Percentiles rank a stretch among this genome's conserved stretches.
Conservation (phyloP, 2,888 invertebrate species). For the Pseudeuparius sepicola region DNA sequence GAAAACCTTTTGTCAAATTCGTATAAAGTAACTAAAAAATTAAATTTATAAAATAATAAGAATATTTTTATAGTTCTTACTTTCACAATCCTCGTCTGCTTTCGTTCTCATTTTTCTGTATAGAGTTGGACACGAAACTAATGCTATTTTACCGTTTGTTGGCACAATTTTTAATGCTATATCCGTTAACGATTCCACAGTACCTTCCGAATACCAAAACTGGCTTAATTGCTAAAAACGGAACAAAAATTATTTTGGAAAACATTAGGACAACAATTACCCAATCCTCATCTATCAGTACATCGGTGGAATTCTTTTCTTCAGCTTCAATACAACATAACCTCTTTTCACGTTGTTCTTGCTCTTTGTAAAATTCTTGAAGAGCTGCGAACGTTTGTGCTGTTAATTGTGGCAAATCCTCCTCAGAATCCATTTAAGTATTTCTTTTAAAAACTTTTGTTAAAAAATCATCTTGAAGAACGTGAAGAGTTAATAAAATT, state of each 20-base stretch:
- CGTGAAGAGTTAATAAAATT: too few species aligned
- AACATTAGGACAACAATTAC: too few species aligned
- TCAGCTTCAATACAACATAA: conserved; percentile 30
- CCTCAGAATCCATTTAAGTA: too few species aligned
- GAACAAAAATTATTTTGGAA: background rate
- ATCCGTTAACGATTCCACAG: conserved; percentile 60
- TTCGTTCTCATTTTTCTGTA: conserved; percentile 56
- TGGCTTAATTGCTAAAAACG: conserved; percentile 82
- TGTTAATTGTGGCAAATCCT: conserved; percentile 56
- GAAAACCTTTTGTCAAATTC: conserved; percentile 83
- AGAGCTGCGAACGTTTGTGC: conserved; percentile 63
- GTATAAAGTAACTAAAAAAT: conserved; percentile 34
- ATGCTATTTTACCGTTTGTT: conserved; percentile 56
- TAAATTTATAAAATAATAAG: background rate
- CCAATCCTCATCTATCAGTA: conserved; percentile 72
- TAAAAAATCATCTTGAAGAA: too few species aligned
- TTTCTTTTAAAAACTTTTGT: too few species aligned
- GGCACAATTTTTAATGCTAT: conserved; percentile 50
- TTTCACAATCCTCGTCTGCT: conserved; percentile 28
- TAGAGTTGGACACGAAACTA: conserved; percentile 82
- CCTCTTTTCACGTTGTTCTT: conserved; percentile 50
- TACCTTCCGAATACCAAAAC: conserved; percentile 89
- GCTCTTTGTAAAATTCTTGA: conserved; percentile 67
- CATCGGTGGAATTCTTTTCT: conserved; percentile 30
- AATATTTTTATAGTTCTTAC: conserved; percentile 21